These are phyloP conservation scores for Peromyscus melanophrys DNA, from an alignment of 2,797 vertebrate species.

Conservation along the genomic window DNA sequence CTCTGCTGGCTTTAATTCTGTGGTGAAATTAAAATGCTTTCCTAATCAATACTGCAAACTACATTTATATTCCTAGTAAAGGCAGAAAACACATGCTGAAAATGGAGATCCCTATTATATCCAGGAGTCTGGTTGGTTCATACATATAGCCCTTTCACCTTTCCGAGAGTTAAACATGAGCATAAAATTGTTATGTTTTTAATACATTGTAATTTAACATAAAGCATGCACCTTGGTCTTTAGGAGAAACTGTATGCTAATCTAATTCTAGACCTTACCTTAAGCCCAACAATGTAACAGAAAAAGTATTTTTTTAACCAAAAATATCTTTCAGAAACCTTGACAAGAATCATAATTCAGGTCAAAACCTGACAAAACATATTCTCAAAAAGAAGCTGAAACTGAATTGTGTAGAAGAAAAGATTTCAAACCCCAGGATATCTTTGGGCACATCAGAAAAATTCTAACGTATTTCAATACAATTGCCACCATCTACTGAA, in stretches of 20 bases:
- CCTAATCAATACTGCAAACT: background rate
- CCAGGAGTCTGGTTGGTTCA: background rate
- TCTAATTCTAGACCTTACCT: constrained; percentile 51
- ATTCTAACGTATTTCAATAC: constrained; percentile 67
- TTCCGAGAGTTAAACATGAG: background rate
- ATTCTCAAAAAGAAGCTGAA: constrained; percentile 59
- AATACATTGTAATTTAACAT: constrained; percentile 29
- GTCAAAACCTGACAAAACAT: constrained; percentile 72
- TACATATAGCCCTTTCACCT: background rate
- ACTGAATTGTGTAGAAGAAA: constrained; percentile 45
- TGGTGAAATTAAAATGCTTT: constrained; percentile 53
- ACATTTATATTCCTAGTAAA: background rate
- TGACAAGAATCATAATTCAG: constrained; percentile 64
- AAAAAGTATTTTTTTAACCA: constrained; percentile 56
- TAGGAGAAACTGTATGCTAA: constrained; percentile 1
- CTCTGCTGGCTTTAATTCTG: background rate
- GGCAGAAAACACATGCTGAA: background rate
- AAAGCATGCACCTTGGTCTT: background rate
- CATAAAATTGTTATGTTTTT: constrained; percentile 43
- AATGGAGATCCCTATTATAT: background rate
- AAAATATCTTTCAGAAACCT: constrained; percentile 49
- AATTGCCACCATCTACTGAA: constrained; percentile 66
- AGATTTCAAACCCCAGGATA: constrained; percentile 51
- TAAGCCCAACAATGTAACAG: background rate
- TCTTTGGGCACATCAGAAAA: constrained; percentile 54